Percentiles rank a stretch among this genome's conserved stretches.
phyloP scores from a whole-genome alignment of 2,797 vertebrate genomes.

The Decapterus maruadsi region DNA sequence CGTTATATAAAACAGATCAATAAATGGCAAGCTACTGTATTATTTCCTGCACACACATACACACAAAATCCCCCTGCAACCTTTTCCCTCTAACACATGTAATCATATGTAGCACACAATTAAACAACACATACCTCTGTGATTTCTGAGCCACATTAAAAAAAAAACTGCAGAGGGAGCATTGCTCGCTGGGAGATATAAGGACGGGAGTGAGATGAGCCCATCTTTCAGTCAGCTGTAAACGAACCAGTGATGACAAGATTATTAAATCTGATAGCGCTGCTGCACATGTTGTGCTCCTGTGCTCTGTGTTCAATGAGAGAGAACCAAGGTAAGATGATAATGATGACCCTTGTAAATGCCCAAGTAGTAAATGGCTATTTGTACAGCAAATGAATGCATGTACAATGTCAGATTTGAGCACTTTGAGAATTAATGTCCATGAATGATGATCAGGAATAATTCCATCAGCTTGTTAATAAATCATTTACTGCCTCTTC shows the following conservation, averaged over 20 bases:
- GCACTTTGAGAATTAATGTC: conserved; percentile 70
- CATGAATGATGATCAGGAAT: conserved; percentile 76
- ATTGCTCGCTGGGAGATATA: not conserved
- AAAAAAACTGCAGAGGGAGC: conserved; percentile 9
- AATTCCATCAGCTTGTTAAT: conserved; percentile 80
- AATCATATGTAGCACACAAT: not conserved
- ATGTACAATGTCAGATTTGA: conserved; percentile 72
- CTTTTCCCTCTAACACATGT: conserved; percentile 5
- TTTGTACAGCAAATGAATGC: conserved; percentile 73
- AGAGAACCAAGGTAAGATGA: conserved; percentile 60
- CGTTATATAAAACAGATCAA: conserved; percentile 2
- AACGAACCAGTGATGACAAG: conserved; percentile 47
- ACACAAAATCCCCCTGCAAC: not conserved
- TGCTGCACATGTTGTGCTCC: conserved; percentile 51
- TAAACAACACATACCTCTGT: not conserved
- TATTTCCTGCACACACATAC: conserved; percentile 5
- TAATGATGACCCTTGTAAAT: conserved; percentile 60
- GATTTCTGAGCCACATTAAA: conserved; percentile 10
- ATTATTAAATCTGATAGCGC: conserved; percentile 64
- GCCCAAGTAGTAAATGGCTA: conserved; percentile 57
- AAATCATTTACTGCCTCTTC: conserved; percentile 75
- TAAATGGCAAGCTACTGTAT: not conserved
- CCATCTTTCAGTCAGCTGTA: conserved; percentile 21
- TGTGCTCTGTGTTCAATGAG: conserved; percentile 52
- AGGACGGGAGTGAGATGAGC: not conserved